These are phyloP conservation scores for Sus cebifrons DNA, from an alignment of 2,797 vertebrate genomes.

Conservation along the genomic window DNA sequence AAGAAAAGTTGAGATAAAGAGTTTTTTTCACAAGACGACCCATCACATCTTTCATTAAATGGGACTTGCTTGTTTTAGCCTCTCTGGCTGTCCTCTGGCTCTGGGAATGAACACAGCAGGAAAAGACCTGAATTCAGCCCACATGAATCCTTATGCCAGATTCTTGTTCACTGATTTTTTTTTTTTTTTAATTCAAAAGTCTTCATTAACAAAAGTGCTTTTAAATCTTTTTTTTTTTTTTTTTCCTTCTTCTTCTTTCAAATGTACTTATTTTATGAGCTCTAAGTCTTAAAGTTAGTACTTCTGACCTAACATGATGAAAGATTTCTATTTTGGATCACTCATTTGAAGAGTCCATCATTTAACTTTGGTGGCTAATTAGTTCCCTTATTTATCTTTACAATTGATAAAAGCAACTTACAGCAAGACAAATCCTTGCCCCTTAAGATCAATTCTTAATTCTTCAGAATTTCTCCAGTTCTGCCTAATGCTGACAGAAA, in stretches of 20 bases:
- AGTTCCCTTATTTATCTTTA: not conserved
- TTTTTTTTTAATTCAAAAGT: not conserved
- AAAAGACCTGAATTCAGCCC: not conserved
- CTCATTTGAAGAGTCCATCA: not conserved
- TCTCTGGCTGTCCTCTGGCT: not conserved
- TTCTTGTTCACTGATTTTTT: not conserved
- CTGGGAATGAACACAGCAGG: not conserved
- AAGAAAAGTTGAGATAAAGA: not conserved
- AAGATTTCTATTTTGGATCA: conserved; percentile 27
- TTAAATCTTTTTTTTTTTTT: not conserved
- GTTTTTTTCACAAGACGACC: not conserved
- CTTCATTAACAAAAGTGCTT: not conserved
- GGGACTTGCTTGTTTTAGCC: not conserved
- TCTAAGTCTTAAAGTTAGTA: not conserved
- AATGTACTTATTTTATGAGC: not conserved
- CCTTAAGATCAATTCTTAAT: not conserved
- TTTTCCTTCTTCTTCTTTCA: not conserved
- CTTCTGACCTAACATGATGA: not conserved
- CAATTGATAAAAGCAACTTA: not conserved
- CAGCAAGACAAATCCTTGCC: not conserved
- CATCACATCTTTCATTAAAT: not conserved
- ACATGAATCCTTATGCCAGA: not conserved
- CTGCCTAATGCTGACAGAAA: not conserved
- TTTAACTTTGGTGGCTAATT: not conserved
- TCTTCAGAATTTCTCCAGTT: not conserved